Evolutionary conservation across 2,888 invertebrate genomes (phyloP).

Genomic region (Cataglyphis livida): DNA sequence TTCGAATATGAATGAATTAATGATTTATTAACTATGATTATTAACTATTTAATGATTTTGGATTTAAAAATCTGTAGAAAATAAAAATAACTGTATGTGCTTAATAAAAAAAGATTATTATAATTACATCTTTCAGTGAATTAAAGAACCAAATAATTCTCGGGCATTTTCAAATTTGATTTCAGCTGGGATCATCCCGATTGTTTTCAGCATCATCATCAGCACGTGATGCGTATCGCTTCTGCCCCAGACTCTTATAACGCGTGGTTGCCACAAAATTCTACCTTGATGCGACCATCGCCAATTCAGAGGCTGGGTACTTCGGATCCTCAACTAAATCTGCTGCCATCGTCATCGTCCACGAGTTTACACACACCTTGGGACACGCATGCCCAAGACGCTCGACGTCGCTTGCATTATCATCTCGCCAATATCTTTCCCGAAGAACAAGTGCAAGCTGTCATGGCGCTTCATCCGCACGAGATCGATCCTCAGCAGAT

Average conservation of each 20-base stretch:
- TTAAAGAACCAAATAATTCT: not conserved
- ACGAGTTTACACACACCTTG: slow-evolving; percentile 84
- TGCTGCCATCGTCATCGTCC: slow-evolving; percentile 85
- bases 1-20: not conserved
- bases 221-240: slow-evolving; percentile 90
- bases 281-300: slow-evolving; percentile 79
- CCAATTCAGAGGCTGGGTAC: slow-evolving; percentile 83
- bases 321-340: slow-evolving; percentile 89
- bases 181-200: slow-evolving; percentile 81
- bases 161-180: slow-evolving; percentile 24
- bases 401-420: slow-evolving; percentile 92
- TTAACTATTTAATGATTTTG: not conserved
- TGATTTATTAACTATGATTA: not conserved
- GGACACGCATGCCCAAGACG: slow-evolving; percentile 87
- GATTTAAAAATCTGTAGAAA: not conserved
- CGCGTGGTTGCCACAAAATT: slow-evolving; percentile 85
- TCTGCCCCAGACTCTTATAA: slow-evolving; percentile 90
- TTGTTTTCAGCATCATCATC: slow-evolving; percentile 82
- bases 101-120: not conserved
- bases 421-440: slow-evolving; percentile 97
- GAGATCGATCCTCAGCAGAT: slow-evolving; percentile 96
- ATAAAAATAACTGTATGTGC: not conserved
- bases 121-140: not conserved
- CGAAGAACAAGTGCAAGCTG: slow-evolving; percentile 94
- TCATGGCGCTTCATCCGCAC: slow-evolving; percentile 95